Base-by-base conservation (phyloP, 2,797 vertebrate genomes). In the Rhinella marina region DNA sequence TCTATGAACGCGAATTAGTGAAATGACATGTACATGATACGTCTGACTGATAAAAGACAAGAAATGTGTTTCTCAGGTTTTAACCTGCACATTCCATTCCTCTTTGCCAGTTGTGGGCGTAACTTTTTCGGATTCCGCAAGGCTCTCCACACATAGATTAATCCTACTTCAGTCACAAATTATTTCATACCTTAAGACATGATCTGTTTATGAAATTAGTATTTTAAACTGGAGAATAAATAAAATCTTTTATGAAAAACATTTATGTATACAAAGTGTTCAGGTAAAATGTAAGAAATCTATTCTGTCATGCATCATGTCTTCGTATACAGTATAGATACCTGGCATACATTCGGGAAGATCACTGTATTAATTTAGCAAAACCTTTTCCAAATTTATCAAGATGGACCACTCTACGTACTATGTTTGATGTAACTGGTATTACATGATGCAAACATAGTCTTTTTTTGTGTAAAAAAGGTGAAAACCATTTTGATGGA, bases 71-170 rank as follows among this genome's bases (percentile, higher is more conserved):
- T 70, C 50, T 86, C 88, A 86, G 61, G 84, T 89, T 89, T 82
- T 76, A 86, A 89, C 88, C 88, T 89, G 88, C 72, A 86, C 80
- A 72, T 61, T 86, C 59, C 72, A 86, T 83, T 89, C 84, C 62
- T 72, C 62, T 78, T 62, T 61, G 66, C 80, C 29, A 66, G 41
- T 78, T 79, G 61, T 78, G 56, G 84, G 88, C 79, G 84, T 79
- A 83, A 29, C 80, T 82, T 27, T 19, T 32, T 25, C 23, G 27
- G 61, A 21, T 64, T 12, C 52, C 78, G 72, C 21, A 68, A 83
- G 17, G 23, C 17, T 82, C 64, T 25, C 19, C 61, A 70, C 50
- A 78, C 29, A 80, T 48, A 70, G 29, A 88, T 70, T 70, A 68
- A 79, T 84, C 48, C n/a, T 73, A 54, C 64, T 29, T 84, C 78